Conservation (phyloP, 2,797 vertebrate genomes). For the Tokudaia tokunoshimensis region DNA sequence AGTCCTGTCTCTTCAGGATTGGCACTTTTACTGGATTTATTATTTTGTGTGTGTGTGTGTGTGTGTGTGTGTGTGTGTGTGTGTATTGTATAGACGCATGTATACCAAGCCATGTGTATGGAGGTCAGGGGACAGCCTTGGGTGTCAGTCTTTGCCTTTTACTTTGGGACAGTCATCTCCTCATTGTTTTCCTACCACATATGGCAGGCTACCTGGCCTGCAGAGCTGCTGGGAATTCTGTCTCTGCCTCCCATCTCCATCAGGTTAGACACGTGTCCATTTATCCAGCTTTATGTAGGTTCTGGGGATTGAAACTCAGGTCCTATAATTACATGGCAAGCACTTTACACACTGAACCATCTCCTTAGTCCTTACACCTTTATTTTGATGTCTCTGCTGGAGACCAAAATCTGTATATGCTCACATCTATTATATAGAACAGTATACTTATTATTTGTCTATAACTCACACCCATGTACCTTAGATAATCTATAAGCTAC, state of each 20-base stretch:
- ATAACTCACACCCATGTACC: not conserved
- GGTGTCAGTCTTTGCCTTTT: not conserved
- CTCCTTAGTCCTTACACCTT: not conserved
- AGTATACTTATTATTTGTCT: not conserved
- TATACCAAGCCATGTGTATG: not conserved
- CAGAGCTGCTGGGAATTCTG: not conserved
- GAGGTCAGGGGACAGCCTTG: not conserved
- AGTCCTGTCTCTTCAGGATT: fast-evolving
- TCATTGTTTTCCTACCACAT: not conserved
- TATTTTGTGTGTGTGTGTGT: not conserved
- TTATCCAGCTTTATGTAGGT: not conserved
- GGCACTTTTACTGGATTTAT: not conserved
- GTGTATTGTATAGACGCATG: not conserved
- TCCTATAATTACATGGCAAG: not conserved
- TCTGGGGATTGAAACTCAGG: not conserved
- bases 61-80: not conserved
- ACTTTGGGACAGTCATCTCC: not conserved
- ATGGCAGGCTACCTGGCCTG: not conserved
- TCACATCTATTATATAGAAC: not conserved
- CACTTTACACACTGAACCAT: not conserved
- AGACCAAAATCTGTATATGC: not conserved
- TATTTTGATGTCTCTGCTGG: not conserved
- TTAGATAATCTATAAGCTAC: not conserved
- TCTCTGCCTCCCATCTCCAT: not conserved
- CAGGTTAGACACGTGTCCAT: not conserved